Percentiles rank a stretch among this genome's conserved stretches.
These are phyloP conservation scores for Dasypogon diadema DNA, from an alignment of 2,888 invertebrate species.

Conservation along the genomic window DNA sequence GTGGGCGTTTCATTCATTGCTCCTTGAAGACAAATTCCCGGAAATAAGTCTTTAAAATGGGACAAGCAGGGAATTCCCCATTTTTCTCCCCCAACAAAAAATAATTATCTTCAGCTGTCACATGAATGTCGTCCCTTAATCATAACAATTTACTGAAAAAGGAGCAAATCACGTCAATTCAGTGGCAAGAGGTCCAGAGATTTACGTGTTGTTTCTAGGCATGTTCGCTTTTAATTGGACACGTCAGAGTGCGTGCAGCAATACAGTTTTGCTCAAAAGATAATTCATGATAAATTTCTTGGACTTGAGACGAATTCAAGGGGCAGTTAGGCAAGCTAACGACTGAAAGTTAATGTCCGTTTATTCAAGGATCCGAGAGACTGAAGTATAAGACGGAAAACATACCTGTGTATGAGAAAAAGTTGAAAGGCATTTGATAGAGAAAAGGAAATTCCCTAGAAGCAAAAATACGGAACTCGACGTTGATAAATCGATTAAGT, in stretches of 20 bases:
- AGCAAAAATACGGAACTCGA: constrained; percentile 4
- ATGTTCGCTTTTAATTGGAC: constrained; percentile 45
- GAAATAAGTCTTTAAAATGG: not conserved
- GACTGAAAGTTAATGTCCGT: constrained; percentile 10
- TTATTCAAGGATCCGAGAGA: not conserved
- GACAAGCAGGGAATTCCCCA: not conserved
- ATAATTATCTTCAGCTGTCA: constrained; percentile 47
- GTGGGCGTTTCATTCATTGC: not conserved
- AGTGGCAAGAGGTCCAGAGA: not conserved
- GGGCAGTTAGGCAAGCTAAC: not conserved
- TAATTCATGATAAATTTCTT: constrained; percentile 8
- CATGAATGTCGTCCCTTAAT: constrained; percentile 2
- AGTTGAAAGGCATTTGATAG: not conserved
- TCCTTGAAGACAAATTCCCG: not conserved
- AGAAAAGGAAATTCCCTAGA: not conserved
- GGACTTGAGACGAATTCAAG: constrained; percentile 3
- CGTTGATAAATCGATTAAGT: constrained; percentile 50
- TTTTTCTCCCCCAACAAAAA: not conserved
- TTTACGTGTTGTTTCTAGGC: constrained; percentile 17
- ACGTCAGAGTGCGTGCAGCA: constrained; percentile 32
- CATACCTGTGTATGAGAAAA: not conserved
- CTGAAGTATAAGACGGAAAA: not conserved
- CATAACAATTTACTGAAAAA: constrained; percentile 23
- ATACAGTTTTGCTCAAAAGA: constrained; percentile 6
- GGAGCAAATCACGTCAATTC: constrained; percentile 37